These are phyloP conservation scores for Phyto melanocephala DNA, from an alignment of 2,888 invertebrate species.

Conservation along the genomic window DNA sequence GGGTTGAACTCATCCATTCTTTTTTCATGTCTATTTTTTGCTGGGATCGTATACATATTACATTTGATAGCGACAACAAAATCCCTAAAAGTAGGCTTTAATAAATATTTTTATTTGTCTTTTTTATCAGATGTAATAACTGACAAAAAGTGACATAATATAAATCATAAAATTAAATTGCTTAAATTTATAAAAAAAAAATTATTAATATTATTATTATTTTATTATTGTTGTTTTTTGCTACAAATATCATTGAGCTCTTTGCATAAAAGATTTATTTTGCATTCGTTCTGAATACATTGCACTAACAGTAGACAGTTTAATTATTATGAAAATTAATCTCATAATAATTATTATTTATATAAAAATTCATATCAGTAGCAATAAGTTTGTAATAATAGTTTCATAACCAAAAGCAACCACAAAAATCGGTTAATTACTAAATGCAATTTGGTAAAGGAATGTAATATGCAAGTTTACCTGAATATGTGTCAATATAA, in stretches of 20 bases:
- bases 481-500: no score
- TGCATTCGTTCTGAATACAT: neutral
- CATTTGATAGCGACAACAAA: neutral
- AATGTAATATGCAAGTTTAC: no score
- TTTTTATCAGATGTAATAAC: no score
- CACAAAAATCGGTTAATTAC: neutral
- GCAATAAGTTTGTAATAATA: neutral
- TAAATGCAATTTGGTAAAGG: neutral
- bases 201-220: no score
- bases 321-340: neutral
- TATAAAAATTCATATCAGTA: neutral
- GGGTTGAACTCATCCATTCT: no score
- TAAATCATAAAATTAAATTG: neutral
- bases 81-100: neutral
- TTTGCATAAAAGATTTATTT: neutral
- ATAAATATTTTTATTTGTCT: neutral
- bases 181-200: neutral
- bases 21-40: no score
- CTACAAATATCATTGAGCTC: neutral
- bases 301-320: neutral
- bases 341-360: neutral
- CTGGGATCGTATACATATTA: no score
- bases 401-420: neutral
- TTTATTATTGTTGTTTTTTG: no score
- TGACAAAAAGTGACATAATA: neutral